Percentiles rank a stretch among this genome's conserved stretches.
Conservation (phyloP, 2,113 vertebrate species). For the Nestor notabilis region DNA sequence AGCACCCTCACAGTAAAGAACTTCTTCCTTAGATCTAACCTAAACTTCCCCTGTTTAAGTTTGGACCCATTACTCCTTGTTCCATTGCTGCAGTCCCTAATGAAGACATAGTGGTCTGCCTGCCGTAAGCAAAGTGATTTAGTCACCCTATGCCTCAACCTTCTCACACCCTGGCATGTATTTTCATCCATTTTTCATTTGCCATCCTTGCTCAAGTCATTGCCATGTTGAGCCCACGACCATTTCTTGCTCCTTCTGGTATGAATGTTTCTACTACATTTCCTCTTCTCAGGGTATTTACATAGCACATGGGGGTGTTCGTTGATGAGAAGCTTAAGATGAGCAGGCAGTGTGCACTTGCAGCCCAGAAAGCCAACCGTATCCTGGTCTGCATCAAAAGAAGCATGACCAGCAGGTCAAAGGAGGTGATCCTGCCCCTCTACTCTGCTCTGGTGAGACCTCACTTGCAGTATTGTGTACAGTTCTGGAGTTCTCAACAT, state of each 20-base stretch:
- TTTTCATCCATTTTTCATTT: neutral
- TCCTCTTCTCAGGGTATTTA: neutral
- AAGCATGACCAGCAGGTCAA: too few species aligned
- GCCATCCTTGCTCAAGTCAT: neutral
- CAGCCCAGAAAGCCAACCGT: too few species aligned
- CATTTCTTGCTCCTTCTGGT: neutral
- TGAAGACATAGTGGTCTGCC: neutral
- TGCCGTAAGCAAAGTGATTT: neutral
- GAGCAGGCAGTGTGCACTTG: too few species aligned
- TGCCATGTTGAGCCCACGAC: neutral
- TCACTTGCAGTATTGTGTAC: too few species aligned
- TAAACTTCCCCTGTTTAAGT: neutral
- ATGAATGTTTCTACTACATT: neutral
- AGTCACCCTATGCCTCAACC: neutral
- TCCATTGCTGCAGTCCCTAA: neutral
- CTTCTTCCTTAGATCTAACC: neutral
- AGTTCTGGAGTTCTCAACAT: too few species aligned
- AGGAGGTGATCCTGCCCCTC: too few species aligned
- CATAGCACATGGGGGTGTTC: too few species aligned
- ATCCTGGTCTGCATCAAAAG: too few species aligned
- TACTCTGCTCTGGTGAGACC: too few species aligned
- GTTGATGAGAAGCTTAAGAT: too few species aligned
- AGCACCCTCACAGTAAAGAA: neutral
- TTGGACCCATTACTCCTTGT: neutral
- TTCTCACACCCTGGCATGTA: neutral